phyloP scores from a whole-genome alignment of 2,797 vertebrate species.

The Lacerta viridis region DNA sequence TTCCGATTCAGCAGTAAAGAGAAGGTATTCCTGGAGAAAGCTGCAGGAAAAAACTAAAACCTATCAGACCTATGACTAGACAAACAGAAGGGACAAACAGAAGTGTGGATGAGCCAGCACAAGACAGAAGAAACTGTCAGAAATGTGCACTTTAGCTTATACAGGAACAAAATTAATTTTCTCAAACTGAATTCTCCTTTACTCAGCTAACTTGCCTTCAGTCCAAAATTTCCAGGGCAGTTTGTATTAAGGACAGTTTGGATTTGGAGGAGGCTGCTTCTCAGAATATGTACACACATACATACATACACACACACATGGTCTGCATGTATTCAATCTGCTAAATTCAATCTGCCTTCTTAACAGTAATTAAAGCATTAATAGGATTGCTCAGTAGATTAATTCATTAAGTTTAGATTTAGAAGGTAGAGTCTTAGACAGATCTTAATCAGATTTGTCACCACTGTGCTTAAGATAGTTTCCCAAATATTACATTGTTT shows the following conservation, averaged over 20 bases:
- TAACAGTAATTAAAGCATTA: slow-evolving; percentile 8
- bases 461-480: neutral
- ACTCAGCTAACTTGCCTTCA: neutral
- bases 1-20: no score
- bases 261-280: no score
- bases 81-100: no score
- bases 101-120: neutral
- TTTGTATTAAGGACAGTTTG: no score
- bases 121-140: neutral
- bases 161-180: neutral
- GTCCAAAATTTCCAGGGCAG: no score
- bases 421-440: neutral
- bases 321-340: neutral
- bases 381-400: neutral
- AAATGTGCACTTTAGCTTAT: neutral
- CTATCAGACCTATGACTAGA: no score
- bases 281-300: no score
- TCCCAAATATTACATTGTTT: neutral
- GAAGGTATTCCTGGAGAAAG: no score
- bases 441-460: neutral
- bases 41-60: no score
- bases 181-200: neutral
- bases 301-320: no score
- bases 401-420: slow-evolving; percentile 18
- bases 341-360: neutral